Evolutionary conservation across 2,888 invertebrate genomes (phyloP).

Genomic region (Scotopteryx bipunctaria): DNA sequence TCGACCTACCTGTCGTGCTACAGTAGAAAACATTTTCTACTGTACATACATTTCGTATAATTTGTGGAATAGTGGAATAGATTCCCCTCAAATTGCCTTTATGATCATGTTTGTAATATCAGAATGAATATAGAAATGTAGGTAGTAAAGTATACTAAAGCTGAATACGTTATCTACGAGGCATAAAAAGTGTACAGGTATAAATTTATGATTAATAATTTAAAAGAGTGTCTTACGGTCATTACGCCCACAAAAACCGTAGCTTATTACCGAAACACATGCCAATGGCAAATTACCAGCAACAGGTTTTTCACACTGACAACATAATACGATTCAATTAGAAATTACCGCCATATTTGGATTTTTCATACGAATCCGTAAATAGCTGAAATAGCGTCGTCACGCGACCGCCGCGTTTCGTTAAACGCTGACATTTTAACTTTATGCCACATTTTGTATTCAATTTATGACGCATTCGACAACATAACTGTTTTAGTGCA

Average conservation of each 20-base stretch:
- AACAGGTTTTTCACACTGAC: constrained; percentile 23
- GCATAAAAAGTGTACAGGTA: neutral
- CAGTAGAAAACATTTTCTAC: too few species aligned
- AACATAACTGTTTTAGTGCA: constrained; percentile 10
- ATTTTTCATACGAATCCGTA: constrained; percentile 24
- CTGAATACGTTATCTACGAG: neutral
- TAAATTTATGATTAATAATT: neutral
- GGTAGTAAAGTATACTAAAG: too few species aligned
- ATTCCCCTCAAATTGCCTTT: too few species aligned
- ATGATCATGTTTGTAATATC: too few species aligned
- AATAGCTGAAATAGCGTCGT: constrained; percentile 28
- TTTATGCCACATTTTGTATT: constrained; percentile 24
- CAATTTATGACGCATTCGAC: constrained; percentile 26
- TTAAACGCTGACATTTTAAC: constrained; percentile 33
- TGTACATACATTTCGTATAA: too few species aligned
- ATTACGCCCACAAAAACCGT: constrained; percentile 21
- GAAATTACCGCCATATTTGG: constrained; percentile 25
- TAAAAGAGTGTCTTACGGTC: constrained; percentile 1
- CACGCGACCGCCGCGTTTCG: constrained; percentile 35
- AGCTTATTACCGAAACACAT: constrained; percentile 32
- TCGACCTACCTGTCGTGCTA: too few species aligned
- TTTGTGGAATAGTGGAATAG: too few species aligned
- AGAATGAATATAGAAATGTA: too few species aligned
- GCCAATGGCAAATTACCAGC: constrained; percentile 45
- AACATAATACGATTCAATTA: constrained; percentile 29